A percentile compares a stretch with the other conserved stretches of the same genome.
Evolutionary conservation across 1,140 invertebrate genomes (phyloP).

Genomic region (Drosophila subpulchrella): DNA sequence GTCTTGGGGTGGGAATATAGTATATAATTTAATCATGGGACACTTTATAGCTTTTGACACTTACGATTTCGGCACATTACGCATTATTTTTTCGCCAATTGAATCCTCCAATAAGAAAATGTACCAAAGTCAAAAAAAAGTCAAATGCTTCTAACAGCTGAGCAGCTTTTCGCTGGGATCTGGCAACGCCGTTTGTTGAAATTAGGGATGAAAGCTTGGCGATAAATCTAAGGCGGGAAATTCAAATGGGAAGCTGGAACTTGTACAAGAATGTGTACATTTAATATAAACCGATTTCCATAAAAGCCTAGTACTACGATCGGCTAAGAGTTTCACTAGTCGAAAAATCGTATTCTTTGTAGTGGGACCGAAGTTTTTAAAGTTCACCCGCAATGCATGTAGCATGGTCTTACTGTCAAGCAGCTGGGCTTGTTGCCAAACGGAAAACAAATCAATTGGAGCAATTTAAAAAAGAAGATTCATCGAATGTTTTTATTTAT

Average conservation of each 20-base stretch:
- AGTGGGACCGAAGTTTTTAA: too few species aligned
- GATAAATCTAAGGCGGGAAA: neutral
- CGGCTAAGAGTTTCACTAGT: too few species aligned
- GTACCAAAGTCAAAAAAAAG: slow-evolving; percentile 75
- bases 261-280: neutral
- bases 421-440: too few species aligned
- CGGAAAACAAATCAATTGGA: too few species aligned
- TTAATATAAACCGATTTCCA: too few species aligned
- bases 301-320: too few species aligned
- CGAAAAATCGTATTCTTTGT: too few species aligned
- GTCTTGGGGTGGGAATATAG: slow-evolving; percentile 31
- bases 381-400: too few species aligned
- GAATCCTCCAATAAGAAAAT: slow-evolving; percentile 39
- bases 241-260: neutral
- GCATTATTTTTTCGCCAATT: slow-evolving; percentile 54
- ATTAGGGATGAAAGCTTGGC: neutral
- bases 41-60: slow-evolving; percentile 4
- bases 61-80: slow-evolving; percentile 79
- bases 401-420: too few species aligned
- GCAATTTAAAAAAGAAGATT: too few species aligned
- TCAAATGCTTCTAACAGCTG: slow-evolving; percentile 58
- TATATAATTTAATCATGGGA: neutral
- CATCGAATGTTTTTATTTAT: too few species aligned
- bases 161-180: neutral
- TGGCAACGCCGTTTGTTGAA: neutral